These are phyloP conservation scores for Phalera bucephala DNA, from an alignment of 2,888 invertebrate genomes.

Conservation along the genomic window DNA sequence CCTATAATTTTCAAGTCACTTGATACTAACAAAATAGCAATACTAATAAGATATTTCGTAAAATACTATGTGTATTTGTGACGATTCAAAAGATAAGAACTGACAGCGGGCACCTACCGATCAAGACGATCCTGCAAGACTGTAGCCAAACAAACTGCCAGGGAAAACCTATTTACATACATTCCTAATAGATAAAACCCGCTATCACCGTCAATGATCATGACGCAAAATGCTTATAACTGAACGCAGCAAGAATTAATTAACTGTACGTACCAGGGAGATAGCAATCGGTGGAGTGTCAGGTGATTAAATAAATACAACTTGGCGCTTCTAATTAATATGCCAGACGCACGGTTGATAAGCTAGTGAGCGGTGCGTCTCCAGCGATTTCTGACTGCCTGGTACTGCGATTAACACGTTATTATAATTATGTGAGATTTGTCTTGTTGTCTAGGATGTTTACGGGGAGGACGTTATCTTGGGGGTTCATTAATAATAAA, in stretches of 20 bases:
- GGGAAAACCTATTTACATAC: slow-evolving; percentile 45
- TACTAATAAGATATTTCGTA: too few relatives aligned
- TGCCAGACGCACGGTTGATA: slow-evolving; percentile 75
- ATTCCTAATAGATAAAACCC: slow-evolving; percentile 25
- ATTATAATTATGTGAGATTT: slow-evolving; percentile 62
- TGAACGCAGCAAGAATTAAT: slow-evolving; percentile 69
- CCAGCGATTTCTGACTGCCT: slow-evolving; percentile 58
- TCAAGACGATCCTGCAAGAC: too few relatives aligned
- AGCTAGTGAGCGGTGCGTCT: slow-evolving; percentile 59
- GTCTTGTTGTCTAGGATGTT: too few relatives aligned
- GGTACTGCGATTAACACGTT: slow-evolving; percentile 68
- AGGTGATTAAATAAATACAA: slow-evolving; percentile 80
- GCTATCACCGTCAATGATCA: slow-evolving; percentile 35
- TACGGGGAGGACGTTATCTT: too few relatives aligned
- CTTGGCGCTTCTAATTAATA: slow-evolving; percentile 76
- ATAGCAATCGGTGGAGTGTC: slow-evolving; percentile 69
- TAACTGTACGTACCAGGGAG: slow-evolving; percentile 57
- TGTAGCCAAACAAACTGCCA: too few relatives aligned
- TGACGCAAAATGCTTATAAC: slow-evolving; percentile 40
- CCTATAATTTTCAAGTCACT: too few relatives aligned
- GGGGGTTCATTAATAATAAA: too few relatives aligned
- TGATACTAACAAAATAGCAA: too few relatives aligned
- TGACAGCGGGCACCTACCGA: too few relatives aligned
- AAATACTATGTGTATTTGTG: too few relatives aligned
- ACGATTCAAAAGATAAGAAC: too few relatives aligned